These are phyloP conservation scores for Pseudomyrmex concolor DNA, from an alignment of 1,140 invertebrate genomes.

Conservation along the genomic window DNA sequence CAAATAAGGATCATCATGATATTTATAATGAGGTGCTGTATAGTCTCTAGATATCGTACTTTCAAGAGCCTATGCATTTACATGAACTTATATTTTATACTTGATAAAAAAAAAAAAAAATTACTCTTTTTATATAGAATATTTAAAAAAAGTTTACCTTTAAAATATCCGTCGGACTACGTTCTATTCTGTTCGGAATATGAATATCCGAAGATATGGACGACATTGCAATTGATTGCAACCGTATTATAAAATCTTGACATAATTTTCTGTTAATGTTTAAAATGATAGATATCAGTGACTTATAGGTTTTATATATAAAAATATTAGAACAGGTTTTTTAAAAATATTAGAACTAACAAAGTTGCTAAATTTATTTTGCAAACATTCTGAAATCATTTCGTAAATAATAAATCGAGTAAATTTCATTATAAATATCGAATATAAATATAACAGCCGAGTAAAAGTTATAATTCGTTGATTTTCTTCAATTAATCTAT, in stretches of 20 bases:
- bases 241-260: constrained; percentile 53
- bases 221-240: constrained; percentile 43
- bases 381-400: background rate
- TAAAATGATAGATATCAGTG: constrained; percentile 3
- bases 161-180: constrained; percentile 93
- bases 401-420: background rate
- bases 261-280: constrained; percentile 47
- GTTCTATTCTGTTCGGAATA: constrained; percentile 89
- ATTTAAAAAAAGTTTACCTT: constrained; percentile 77
- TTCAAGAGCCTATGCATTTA: constrained; percentile 88
- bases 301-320: background rate
- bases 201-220: constrained; percentile 78
- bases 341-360: no score
- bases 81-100: constrained; percentile 9
- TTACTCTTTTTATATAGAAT: background rate
- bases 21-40: constrained; percentile 94
- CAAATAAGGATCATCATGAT: constrained; percentile 95
- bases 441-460: background rate
- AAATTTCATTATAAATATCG: background rate
- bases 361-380: background rate
- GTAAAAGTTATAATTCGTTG: background rate
- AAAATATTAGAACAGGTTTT: no score
- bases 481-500: constrained; percentile 1
- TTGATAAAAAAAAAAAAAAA: no score
- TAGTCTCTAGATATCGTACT: constrained; percentile 90